A percentile compares a stretch with the other conserved stretches of the same genome.
Conservation (phyloP, 2,113 vertebrate genomes). For the Petrocephalus microphthalmus region DNA sequence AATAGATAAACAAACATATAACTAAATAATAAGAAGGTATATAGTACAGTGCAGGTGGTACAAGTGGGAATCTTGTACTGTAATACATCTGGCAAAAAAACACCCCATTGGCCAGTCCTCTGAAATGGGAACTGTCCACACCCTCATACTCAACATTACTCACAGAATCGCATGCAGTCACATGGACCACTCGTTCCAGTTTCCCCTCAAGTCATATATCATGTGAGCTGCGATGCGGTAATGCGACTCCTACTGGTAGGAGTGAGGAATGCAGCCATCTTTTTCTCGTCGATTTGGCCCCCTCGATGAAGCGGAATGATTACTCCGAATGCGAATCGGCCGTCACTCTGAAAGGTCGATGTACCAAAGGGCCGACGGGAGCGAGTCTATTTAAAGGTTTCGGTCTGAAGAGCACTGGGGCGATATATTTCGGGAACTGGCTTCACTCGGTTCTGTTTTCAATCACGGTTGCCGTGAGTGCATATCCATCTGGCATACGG, state of each 20-base stretch:
- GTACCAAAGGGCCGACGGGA: background rate
- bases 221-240: background rate
- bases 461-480: conserved; percentile 44
- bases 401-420: conserved; percentile 28
- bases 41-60: background rate
- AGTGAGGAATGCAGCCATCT: background rate
- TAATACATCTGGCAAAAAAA: background rate
- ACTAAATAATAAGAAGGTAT: background rate
- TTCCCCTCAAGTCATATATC: conserved; percentile 15
- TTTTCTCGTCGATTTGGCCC: background rate
- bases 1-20: background rate
- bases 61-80: background rate
- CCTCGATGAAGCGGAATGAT: background rate
- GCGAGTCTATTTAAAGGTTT: conserved; percentile 38
- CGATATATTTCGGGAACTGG: conserved; percentile 49
- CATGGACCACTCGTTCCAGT: background rate
- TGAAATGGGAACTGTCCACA: background rate
- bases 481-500: conserved; percentile 39
- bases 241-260: background rate
- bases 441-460: conserved; percentile 40
- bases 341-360: background rate
- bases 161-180: background rate
- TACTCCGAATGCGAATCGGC: background rate
- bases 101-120: background rate
- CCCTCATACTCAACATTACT: background rate